These are phyloP conservation scores for Microcebus murinus DNA, from an alignment of 2,113 vertebrate species.

Conservation along the genomic window DNA sequence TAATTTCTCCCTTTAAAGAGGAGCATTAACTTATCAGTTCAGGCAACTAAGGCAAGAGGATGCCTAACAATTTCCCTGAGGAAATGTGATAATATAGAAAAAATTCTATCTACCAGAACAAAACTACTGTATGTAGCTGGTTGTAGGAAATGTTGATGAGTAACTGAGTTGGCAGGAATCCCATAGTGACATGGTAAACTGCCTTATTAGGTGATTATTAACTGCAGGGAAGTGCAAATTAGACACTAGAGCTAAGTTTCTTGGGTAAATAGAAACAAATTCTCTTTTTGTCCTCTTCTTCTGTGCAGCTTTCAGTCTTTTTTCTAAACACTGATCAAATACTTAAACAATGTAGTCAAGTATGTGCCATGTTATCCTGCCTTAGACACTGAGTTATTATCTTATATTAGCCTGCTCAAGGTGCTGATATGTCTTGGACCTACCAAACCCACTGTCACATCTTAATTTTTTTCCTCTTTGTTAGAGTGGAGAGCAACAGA, in stretches of 20 bases:
- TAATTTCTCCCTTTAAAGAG: constrained; percentile 12
- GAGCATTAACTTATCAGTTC: background rate
- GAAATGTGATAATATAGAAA: background rate
- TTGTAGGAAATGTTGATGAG: background rate
- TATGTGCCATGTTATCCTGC: background rate
- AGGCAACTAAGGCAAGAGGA: background rate
- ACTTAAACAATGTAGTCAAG: background rate
- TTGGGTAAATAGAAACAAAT: background rate
- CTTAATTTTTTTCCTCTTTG: background rate
- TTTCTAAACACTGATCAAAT: constrained; percentile 15
- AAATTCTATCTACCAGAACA: constrained; percentile 4
- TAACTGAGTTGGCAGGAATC: background rate
- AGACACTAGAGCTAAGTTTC: background rate
- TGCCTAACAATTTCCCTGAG: background rate
- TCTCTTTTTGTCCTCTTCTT: background rate
- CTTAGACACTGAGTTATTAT: background rate
- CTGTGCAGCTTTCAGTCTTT: background rate
- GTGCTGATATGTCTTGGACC: background rate
- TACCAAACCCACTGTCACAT: background rate
- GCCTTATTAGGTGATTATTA: background rate
- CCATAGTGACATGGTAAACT: background rate
- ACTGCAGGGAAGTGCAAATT: background rate
- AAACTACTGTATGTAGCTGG: background rate
- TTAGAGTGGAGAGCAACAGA: background rate
- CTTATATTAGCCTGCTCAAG: background rate